Evolutionary conservation across 37 sponge, comb jelly and placozoan genomes (phyloP), one percentile per base, ranked within the genome.

Genomic region (Halisarca cf. caerulea): DNA sequence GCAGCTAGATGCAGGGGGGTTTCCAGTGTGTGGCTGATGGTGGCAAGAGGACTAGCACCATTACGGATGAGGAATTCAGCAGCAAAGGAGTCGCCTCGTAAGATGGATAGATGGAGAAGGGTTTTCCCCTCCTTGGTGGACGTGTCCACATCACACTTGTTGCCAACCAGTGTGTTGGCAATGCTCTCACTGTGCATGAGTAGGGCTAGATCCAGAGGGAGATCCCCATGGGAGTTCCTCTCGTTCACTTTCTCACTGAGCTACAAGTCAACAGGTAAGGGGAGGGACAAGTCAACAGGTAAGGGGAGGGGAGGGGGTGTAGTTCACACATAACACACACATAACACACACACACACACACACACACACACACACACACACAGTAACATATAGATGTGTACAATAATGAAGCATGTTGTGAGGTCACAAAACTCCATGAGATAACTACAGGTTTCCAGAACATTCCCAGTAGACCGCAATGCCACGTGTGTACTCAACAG

Each of bases 131-230:
- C 84, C 20, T 37, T n/a, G 70, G 91, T 89, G 57, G 59, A 81
- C n/a, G 88, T 70, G 81, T 97, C 91, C 32, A 97, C 69, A 57
- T 90, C 80, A 78, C 97, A 95, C 57, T 89, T 92, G 86, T 94
- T 84, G 34, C 61, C 59, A 35, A 97, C 90, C 83, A 97, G 89
- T 41, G 91, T 91, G 83, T 85, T 90, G 57, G 95, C 95, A 24
- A 97, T 94, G 54, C 95, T 85, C 82, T 94, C 95, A 58, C 89
- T 84, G 33, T 89, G 81, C 40, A 85, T 64, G 39, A 90, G 83
- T 39, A 97, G 91, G 15, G 97, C 97, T 9, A 97, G 86, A 71
- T 94, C 90, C 79, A 97, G 84, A 24, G 97, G 97, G 42, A 94
- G 86, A 66, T 89, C 66, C 11, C 93, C 94, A 27, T 85, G 78